Evolutionary conservation across 2,888 invertebrate species (phyloP), one percentile per base, ranked within the genome.

Genomic region (Cantharis nigra): DNA sequence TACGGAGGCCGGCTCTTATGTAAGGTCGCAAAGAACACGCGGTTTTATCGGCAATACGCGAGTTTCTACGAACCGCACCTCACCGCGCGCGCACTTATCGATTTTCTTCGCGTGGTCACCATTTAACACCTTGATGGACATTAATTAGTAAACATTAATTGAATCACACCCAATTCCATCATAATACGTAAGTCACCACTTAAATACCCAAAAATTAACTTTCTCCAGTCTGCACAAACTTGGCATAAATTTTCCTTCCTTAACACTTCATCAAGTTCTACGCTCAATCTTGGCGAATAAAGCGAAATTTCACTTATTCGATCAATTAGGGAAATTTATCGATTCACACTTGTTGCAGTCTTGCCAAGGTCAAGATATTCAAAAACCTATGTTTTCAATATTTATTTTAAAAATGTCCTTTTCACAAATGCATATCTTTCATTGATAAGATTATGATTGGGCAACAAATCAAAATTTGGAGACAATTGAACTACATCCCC

Each of bases 61-160:
- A 83, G 77, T 70, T 64, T 62, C 28, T 63, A 79, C 85, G 85
- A 85, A 83, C 84, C 85, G 85, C 85, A 83, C 85, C 85, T 85
- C 81, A 79, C 75, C 79, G 81, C 84, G 83, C 83, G 85, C 84
- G 84, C 84, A 84, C 78, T 80, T 83, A 78, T 78, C 76, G 78
- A 78, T 79, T 72, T 72, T 74, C 70, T 79, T 78, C 71, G 73
- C 78, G 75, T 71, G 71, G 74, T 67, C 65, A 18, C 13, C 26
- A 67, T 67, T 67, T 67, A 67, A 67, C 65, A 67, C 65, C 65
- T 67, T 67, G 20, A 23, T 67, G 65, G 65, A 23, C 65, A 23
- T 64, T 67, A 67, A 67, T 67, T 67, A 67, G 65, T 67, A n/a
- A 23, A 23, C 65, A 67, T 49, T n/a, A 49, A n/a, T 49, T n/a